Percentiles rank a stretch among this genome's conserved stretches.
These are phyloP conservation scores for Nanorana parkeri DNA, from an alignment of 2,113 vertebrate genomes.

Conservation along the genomic window DNA sequence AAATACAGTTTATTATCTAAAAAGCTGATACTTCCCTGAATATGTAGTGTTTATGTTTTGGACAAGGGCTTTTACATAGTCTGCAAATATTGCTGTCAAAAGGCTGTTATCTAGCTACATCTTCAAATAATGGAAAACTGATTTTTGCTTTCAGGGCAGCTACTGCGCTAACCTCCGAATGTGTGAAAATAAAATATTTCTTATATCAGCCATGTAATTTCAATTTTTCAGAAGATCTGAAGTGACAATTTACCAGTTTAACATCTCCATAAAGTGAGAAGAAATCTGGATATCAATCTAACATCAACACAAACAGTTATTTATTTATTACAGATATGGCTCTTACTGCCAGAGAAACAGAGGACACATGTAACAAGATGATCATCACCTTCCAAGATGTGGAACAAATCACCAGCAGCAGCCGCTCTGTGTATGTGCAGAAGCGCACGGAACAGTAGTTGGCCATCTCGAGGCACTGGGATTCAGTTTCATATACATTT, in stretches of 20 bases:
- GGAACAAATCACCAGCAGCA: constrained; percentile 75
- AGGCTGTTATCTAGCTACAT: neutral
- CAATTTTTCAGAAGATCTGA: constrained; percentile 30
- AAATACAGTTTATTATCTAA: too few relatives aligned
- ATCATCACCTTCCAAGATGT: constrained; percentile 76
- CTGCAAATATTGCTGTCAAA: neutral
- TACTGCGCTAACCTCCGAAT: neutral
- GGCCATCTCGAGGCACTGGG: constrained; percentile 65
- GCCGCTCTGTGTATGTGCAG: constrained; percentile 76
- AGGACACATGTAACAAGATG: constrained; percentile 21
- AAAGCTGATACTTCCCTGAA: too few relatives aligned
- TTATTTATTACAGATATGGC: constrained; percentile 1
- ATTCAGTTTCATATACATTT: constrained; percentile 74
- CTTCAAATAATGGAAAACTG: constrained; percentile 19
- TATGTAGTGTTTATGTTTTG: too few relatives aligned
- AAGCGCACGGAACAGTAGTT: constrained; percentile 74
- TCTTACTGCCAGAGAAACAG: constrained; percentile 1
- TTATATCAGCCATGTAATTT: constrained; percentile 15
- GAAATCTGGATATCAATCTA: constrained; percentile 45
- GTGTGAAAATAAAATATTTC: constrained; percentile 7
- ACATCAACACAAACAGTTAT: constrained; percentile 21
- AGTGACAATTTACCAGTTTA: constrained; percentile 38
- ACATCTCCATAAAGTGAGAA: constrained; percentile 46
- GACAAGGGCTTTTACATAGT: neutral
- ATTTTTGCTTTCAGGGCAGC: neutral